These are phyloP conservation scores for Verasper variegatus DNA, from an alignment of 2,113 vertebrate genomes.

Conservation along the genomic window DNA sequence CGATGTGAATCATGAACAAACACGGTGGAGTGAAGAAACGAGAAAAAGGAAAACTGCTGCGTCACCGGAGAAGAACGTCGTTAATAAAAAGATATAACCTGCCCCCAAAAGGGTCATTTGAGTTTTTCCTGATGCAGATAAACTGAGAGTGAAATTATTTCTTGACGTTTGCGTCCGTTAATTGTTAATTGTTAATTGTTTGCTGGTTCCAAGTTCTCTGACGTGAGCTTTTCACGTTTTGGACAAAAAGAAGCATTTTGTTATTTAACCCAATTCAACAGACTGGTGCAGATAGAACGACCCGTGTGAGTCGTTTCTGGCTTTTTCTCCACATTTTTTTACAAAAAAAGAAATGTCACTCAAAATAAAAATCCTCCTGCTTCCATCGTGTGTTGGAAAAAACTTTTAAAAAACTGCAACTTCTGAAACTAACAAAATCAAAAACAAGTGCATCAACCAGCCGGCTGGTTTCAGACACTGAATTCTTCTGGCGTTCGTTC, in stretches of 20 bases:
- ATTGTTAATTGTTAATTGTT: too few relatives aligned
- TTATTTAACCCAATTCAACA: too few relatives aligned
- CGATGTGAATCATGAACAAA: conserved; percentile 19
- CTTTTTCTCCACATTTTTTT: too few relatives aligned
- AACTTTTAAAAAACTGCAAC: neutral
- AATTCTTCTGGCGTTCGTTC: conserved; percentile 5
- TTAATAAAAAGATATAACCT: neutral
- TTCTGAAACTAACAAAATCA: neutral
- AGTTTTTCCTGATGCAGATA: too few relatives aligned
- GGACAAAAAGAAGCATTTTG: too few relatives aligned
- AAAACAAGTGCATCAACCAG: conserved; percentile 42
- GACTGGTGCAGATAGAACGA: too few relatives aligned
- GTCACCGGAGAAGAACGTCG: neutral
- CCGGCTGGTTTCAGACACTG: conserved; percentile 54
- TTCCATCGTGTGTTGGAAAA: neutral
- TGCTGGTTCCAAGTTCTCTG: too few relatives aligned
- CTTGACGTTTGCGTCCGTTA: too few relatives aligned
- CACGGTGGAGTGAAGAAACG: neutral
- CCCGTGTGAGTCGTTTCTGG: too few relatives aligned
- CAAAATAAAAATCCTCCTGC: neutral
- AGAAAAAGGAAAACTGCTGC: neutral
- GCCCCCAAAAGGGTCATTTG: too few relatives aligned
- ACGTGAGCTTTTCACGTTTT: too few relatives aligned
- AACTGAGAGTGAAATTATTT: too few relatives aligned
- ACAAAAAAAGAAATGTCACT: neutral